A percentile compares a stretch with the other conserved stretches of the same genome.
These are phyloP conservation scores for Crotophaga sulcirostris DNA, from an alignment of 2,113 vertebrate genomes.

Conservation along the genomic window DNA sequence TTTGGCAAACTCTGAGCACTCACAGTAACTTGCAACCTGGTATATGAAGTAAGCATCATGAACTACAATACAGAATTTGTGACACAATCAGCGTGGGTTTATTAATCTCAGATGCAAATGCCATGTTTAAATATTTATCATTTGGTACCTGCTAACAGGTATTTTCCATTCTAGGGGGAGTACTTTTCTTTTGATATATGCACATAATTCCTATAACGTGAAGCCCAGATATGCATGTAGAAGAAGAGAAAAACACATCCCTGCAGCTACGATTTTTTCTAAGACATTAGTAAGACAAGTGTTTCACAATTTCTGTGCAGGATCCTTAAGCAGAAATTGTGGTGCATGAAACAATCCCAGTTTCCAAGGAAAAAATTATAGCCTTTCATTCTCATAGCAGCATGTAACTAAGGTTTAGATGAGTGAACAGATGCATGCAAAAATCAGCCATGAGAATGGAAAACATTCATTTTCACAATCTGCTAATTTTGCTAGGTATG, in stretches of 20 bases:
- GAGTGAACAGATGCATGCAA: constrained; percentile 76
- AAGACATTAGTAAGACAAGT: constrained; percentile 60
- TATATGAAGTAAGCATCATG: neutral
- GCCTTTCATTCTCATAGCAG: constrained; percentile 75
- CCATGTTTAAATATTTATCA: constrained; percentile 46
- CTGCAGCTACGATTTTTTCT: neutral
- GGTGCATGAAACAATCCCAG: constrained; percentile 57
- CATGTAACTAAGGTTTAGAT: constrained; percentile 77
- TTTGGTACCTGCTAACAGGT: constrained; percentile 55
- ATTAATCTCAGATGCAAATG: constrained; percentile 47
- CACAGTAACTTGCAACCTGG: constrained; percentile 31
- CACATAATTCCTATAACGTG: neutral
- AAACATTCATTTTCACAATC: constrained; percentile 79
- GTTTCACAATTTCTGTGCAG: constrained; percentile 56
- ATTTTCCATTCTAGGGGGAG: constrained; percentile 52
- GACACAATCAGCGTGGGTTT: constrained; percentile 24
- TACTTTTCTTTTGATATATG: constrained; percentile 25
- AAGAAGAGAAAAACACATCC: constrained; percentile 18
- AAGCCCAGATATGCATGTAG: neutral
- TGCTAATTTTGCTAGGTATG: constrained; percentile 76
- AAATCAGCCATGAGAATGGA: constrained; percentile 71
- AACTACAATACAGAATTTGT: constrained; percentile 24
- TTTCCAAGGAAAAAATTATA: constrained; percentile 74
- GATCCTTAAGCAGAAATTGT: constrained; percentile 67
- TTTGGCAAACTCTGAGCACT: constrained; percentile 11